Conservation (phyloP, 2,113 vertebrate species). For the Syngnathus typhle region DNA sequence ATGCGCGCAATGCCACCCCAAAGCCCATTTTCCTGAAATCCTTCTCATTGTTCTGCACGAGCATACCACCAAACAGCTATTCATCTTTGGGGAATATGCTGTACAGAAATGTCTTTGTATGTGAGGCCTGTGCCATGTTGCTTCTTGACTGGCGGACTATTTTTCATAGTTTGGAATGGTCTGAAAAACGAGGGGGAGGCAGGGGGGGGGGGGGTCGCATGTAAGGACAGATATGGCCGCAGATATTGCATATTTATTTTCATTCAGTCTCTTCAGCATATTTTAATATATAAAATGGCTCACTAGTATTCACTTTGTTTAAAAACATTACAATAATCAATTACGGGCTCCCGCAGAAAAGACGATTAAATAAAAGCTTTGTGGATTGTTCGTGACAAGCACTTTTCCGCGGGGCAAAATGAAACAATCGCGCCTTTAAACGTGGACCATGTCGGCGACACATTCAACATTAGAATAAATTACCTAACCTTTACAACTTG, state of each 20-base stretch:
- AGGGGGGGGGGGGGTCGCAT: no score
- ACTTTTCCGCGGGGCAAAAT: constrained; percentile 63
- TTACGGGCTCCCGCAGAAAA: constrained; percentile 20
- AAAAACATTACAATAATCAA: constrained; percentile 17
- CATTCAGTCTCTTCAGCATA: not conserved
- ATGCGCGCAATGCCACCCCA: constrained; percentile 73
- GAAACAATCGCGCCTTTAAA: constrained; percentile 69
- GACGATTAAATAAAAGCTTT: constrained; percentile 59
- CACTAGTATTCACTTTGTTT: not conserved
- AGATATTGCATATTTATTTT: not conserved
- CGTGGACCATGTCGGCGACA: constrained; percentile 70
- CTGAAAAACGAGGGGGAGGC: not conserved
- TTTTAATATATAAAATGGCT: not conserved
- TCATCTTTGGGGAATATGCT: constrained; percentile 75
- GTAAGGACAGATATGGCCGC: no score
- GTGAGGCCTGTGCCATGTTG: constrained; percentile 37
- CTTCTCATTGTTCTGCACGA: constrained; percentile 76
- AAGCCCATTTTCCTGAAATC: constrained; percentile 77
- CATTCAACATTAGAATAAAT: constrained; percentile 80
- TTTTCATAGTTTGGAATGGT: not conserved
- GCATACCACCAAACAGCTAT: constrained; percentile 73
- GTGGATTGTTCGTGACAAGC: constrained; percentile 60
- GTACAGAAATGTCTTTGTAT: constrained; percentile 69
- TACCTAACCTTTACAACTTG: constrained; percentile 78
- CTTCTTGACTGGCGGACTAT: constrained; percentile 18